These are phyloP conservation scores for Candoia aspera DNA, from an alignment of 2,113 vertebrate species.

Conservation along the genomic window DNA sequence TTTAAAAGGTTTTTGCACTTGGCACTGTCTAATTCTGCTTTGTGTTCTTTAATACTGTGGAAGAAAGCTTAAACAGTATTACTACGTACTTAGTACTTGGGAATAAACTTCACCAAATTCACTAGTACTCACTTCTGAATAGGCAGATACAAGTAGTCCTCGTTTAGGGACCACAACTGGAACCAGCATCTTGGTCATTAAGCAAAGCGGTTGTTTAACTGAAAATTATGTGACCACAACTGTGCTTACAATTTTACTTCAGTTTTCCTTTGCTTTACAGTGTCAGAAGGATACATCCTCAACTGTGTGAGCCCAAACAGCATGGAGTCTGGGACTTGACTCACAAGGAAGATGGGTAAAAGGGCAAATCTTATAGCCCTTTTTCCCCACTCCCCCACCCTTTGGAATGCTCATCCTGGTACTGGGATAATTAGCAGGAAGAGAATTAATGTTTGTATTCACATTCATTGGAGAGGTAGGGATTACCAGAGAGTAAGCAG, in stretches of 20 bases:
- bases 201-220: not conserved
- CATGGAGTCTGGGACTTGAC: not conserved
- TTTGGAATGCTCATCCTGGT: not conserved
- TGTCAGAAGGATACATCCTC: not conserved
- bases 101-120: not conserved
- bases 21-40: not conserved
- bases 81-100: not conserved
- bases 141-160: not conserved
- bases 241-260: not conserved
- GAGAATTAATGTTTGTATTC: not conserved
- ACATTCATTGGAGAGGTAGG: not conserved
- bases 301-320: not conserved
- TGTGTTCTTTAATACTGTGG: not conserved
- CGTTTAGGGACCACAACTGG: not conserved
- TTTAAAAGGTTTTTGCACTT: not conserved
- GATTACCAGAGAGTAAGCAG: not conserved
- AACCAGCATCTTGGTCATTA: not conserved
- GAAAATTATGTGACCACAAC: not conserved
- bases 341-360: not conserved
- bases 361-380: not conserved
- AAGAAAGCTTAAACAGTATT: not conserved
- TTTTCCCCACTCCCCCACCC: not conserved
- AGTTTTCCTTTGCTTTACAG: not conserved
- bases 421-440: not conserved
- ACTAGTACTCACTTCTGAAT: not conserved